A percentile compares a stretch with the other conserved stretches of the same genome.
Evolutionary conservation across 2,797 vertebrate genomes (phyloP).

Genomic region (Gallinago stenura): DNA sequence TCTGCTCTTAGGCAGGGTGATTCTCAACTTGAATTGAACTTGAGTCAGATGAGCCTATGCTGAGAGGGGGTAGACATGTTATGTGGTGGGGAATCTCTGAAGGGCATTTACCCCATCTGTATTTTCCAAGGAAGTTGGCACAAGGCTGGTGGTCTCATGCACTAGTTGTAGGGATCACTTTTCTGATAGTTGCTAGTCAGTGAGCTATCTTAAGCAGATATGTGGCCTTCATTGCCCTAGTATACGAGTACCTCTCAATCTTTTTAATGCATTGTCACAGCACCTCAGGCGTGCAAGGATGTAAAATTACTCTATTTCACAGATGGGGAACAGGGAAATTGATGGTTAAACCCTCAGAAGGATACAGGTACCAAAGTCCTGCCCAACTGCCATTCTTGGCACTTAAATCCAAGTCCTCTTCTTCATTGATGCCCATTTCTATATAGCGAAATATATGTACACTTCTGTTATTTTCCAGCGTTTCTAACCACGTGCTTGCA

Average conservation of each 20-base stretch:
- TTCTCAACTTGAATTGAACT: not conserved
- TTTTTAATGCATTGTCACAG: constrained; percentile 69
- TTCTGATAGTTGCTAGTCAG: constrained; percentile 13
- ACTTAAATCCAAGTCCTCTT: constrained; percentile 2
- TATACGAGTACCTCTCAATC: constrained; percentile 59
- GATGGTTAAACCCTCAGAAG: constrained; percentile 59
- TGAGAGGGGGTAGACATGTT: not conserved
- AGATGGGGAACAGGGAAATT: constrained; percentile 59
- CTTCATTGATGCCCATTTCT: not conserved
- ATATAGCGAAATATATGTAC: not conserved
- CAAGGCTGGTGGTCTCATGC: not conserved
- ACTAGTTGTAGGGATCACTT: not conserved
- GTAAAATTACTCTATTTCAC: constrained; percentile 69
- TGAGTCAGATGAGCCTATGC: not conserved
- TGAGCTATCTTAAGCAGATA: constrained; percentile 46
- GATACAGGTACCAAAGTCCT: constrained; percentile 39
- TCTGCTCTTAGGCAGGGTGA: not conserved
- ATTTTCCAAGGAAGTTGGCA: not conserved
- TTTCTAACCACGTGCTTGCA: not conserved
- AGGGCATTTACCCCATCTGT: not conserved
- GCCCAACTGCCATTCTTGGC: not conserved
- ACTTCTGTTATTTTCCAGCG: not conserved
- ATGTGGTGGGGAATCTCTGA: not conserved
- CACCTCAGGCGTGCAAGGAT: constrained; percentile 45
- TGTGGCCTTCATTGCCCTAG: constrained; percentile 61